These are phyloP conservation scores for Meriones unguiculatus DNA, from an alignment of 2,113 vertebrate genomes.

Conservation along the genomic window DNA sequence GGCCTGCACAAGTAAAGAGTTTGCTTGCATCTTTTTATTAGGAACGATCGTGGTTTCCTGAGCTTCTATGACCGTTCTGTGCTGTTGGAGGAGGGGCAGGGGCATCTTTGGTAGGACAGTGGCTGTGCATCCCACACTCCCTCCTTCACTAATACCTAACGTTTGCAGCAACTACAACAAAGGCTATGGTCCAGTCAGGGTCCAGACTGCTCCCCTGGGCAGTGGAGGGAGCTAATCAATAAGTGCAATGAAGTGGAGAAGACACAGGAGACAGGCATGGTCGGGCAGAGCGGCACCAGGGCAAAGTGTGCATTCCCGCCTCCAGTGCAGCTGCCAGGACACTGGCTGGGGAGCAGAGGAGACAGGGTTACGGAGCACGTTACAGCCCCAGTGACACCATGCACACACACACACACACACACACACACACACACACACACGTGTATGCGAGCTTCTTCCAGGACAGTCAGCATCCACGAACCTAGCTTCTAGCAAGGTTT, in stretches of 20 bases:
- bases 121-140: fast-evolving
- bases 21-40: background rate
- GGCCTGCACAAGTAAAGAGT: background rate
- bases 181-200: background rate
- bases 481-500: background rate
- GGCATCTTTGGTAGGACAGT: fast-evolving
- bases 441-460: background rate
- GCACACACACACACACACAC: no score
- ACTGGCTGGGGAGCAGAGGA: background rate
- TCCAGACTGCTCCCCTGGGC: background rate
- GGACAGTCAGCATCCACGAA: background rate
- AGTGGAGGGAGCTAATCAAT: background rate
- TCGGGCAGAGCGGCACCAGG: background rate
- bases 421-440: no score
- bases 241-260: fast-evolving
- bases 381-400: background rate
- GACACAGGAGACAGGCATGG: fast-evolving
- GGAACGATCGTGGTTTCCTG: background rate
- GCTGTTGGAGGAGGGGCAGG: background rate
- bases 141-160: fast-evolving
- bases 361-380: background rate
- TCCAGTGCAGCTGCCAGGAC: fast-evolving
- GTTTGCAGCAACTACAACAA: background rate
- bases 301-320: background rate
- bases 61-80: background rate